Evolutionary conservation across 2,888 invertebrate species (phyloP).

Genomic region (Stenchaetothrips biformis): DNA sequence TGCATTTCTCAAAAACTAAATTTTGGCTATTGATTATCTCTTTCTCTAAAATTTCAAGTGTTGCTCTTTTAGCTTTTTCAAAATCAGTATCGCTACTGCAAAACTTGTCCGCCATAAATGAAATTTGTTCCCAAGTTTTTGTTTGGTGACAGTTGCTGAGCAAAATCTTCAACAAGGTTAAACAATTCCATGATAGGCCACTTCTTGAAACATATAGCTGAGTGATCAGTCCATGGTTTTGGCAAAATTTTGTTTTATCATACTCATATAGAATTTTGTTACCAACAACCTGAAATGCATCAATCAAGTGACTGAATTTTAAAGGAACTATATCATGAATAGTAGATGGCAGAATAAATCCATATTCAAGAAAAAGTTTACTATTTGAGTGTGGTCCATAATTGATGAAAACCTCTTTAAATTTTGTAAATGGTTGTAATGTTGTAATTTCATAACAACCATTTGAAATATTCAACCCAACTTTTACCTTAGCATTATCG

Average conservation of each 20-base stretch:
- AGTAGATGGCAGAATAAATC: slow-evolving; percentile 70
- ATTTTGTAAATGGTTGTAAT: slow-evolving; percentile 52
- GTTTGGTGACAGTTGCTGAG: background rate
- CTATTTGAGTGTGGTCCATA: slow-evolving; percentile 79
- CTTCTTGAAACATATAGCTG: slow-evolving; percentile 37
- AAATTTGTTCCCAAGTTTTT: slow-evolving; percentile 29
- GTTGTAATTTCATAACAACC: slow-evolving; percentile 54
- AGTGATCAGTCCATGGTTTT: slow-evolving; percentile 53
- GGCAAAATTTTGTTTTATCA: slow-evolving; percentile 55
- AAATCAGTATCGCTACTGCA: slow-evolving; percentile 34
- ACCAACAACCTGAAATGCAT: slow-evolving; percentile 34
- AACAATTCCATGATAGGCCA: slow-evolving; percentile 39
- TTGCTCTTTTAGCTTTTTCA: background rate
- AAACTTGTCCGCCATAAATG: slow-evolving; percentile 38
- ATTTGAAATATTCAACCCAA: slow-evolving; percentile 45
- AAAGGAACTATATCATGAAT: slow-evolving; percentile 62
- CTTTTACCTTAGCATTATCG: slow-evolving; percentile 56
- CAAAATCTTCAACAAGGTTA: background rate
- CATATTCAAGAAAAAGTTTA: slow-evolving; percentile 80
- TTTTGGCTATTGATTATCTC: background rate
- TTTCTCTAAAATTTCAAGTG: background rate
- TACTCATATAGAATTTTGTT: slow-evolving; percentile 33
- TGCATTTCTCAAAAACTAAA: background rate
- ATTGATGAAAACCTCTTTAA: slow-evolving; percentile 78
- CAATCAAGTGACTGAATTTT: slow-evolving; percentile 51